Base-by-base conservation (phyloP, 2,888 invertebrate genomes). In the Emmelina monodactyla region DNA sequence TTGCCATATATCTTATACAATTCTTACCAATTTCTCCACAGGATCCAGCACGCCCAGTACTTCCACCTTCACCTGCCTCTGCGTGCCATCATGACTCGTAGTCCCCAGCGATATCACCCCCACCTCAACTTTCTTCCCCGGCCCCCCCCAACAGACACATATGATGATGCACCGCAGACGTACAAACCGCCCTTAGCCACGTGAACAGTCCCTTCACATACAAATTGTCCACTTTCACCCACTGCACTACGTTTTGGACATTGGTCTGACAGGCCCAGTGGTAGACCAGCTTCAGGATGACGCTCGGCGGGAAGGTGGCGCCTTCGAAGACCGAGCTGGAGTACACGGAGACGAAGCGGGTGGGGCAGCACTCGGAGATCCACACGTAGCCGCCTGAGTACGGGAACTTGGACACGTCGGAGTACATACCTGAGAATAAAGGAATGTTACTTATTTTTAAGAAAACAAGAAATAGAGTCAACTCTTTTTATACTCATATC, bases 251-350 rank as follows among this genome's bases (percentile, higher is more conserved):
- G 53, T 94, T 94, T 47, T 90, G 89, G 1, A 93, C 90, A 44
- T 90, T 91, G 0, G 94, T 94, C 60, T 94, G 94, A 47, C 94
- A 94, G 0, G 92, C 85, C 94, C 94, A 94, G 60, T 94, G 94
- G 66, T 94, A 94, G 34, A 94, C 84, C 0, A 94, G 76, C 52
- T 94, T 94, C 1, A 94, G 69, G 6, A 94, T 75, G 0, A 91
- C 88, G 22, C 89, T 88, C 0, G 94, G 93, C 0, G 91, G 88
- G 66, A 93, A 90, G 0, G 90, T 88, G 2, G 92, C 89, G 0
- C 89, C 89, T 66, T 94, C 93, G 55, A 94, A 94, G 34, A 94
- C 82, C 0, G 94, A 94, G 16, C 92, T 91, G 43, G 87, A 88
- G 66, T 92, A 94, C 0, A 94, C 92, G 0, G 94, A 94, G 3